Evolutionary conservation across 2,888 invertebrate genomes (phyloP).

Genomic region (Drosophila picticornis): DNA sequence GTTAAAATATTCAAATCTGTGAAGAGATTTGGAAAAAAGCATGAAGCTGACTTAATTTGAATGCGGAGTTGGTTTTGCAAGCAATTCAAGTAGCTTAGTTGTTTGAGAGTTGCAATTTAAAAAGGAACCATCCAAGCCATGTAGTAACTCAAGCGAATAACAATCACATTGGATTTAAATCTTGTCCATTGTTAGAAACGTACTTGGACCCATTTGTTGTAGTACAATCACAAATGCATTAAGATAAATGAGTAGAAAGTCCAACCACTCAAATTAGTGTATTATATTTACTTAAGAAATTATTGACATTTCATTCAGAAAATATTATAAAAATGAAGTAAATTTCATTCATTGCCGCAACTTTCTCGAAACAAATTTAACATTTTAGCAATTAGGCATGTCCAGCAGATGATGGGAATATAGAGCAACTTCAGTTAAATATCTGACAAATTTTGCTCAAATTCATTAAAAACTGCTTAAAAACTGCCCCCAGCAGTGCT

Average conservation of each 20-base stretch:
- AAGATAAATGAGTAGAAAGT: background rate
- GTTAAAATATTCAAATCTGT: background rate
- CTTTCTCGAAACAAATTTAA: too few relatives aligned
- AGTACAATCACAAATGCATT: background rate
- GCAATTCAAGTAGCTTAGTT: background rate
- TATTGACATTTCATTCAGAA: too few relatives aligned
- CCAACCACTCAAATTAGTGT: background rate
- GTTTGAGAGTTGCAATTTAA: background rate
- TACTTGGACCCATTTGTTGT: background rate
- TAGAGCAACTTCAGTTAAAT: background rate
- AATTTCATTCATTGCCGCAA: too few relatives aligned
- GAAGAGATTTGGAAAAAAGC: background rate
- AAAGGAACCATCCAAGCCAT: background rate
- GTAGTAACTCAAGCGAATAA: background rate
- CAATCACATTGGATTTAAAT: background rate
- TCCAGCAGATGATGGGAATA: background rate
- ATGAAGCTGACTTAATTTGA: background rate
- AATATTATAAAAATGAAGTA: too few relatives aligned
- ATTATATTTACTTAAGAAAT: too few relatives aligned
- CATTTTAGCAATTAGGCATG: background rate
- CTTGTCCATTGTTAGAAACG: background rate
- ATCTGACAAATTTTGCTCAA: background rate
- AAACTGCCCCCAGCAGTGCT: too few relatives aligned
- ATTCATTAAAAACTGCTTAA: background rate
- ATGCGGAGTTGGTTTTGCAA: background rate